A percentile compares a stretch with the other conserved stretches of the same genome.
Evolutionary conservation across 1,140 invertebrate species (phyloP).

Genomic region (Euglossa dilemma): DNA sequence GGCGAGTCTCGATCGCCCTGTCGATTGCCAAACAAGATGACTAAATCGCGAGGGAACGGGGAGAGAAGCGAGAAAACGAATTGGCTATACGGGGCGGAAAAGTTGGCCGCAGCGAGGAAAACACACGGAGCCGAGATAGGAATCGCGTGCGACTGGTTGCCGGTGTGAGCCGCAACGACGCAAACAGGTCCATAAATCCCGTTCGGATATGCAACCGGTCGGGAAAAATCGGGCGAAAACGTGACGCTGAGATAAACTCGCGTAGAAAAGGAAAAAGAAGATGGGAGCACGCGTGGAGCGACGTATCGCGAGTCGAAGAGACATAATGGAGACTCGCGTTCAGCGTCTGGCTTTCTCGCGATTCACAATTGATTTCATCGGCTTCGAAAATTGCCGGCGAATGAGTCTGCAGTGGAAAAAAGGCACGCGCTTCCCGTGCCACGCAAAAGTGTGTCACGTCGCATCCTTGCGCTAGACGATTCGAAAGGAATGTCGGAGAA

Average conservation of each 20-base stretch:
- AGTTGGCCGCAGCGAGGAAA: too few species aligned
- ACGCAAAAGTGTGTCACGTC: slow-evolving; percentile 10
- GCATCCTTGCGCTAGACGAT: neutral
- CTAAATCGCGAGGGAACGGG: neutral
- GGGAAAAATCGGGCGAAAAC: neutral
- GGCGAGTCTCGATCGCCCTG: too few species aligned
- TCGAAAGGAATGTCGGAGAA: slow-evolving; percentile 6
- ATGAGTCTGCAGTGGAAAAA: neutral
- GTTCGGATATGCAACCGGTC: neutral
- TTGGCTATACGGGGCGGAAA: neutral
- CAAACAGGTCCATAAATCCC: neutral
- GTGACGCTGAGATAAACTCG: neutral
- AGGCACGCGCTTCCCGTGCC: neutral
- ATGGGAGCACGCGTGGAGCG: neutral
- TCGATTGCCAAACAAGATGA: too few species aligned
- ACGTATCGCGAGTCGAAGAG: neutral
- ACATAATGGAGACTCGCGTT: neutral
- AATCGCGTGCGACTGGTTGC: too few species aligned
- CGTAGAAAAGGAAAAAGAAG: neutral
- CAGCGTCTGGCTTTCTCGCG: neutral
- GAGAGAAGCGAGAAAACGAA: neutral
- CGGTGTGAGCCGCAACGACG: neutral
- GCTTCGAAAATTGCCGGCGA: neutral
- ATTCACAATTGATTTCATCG: neutral
- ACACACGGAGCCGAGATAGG: too few species aligned